These are phyloP conservation scores for Perca flavescens DNA, from an alignment of 2,113 vertebrate species.

Conservation along the genomic window DNA sequence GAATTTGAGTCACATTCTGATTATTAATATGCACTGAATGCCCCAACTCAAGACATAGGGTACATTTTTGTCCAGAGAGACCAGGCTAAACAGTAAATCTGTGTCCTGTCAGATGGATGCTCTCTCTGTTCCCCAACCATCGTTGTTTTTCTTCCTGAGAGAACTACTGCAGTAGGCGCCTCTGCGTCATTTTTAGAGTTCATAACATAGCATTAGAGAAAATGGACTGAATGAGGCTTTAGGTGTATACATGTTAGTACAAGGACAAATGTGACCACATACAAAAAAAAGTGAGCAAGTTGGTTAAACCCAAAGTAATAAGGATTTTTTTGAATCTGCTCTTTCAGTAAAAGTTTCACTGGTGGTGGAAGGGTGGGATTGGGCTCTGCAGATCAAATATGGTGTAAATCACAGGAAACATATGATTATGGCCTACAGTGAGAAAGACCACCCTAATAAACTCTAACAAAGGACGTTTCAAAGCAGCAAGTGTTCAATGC, in stretches of 20 bases:
- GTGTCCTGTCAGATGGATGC: slow-evolving; percentile 23
- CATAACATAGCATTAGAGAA: slow-evolving; percentile 64
- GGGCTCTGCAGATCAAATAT: slow-evolving; percentile 40
- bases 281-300: slow-evolving; percentile 24
- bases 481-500: not conserved
- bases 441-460: slow-evolving; percentile 18
- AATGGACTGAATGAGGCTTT: slow-evolving; percentile 45
- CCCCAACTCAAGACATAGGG: slow-evolving; percentile 2
- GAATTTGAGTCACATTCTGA: slow-evolving; percentile 17
- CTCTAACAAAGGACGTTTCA: not conserved
- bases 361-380: slow-evolving; percentile 5
- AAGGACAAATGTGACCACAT: slow-evolving; percentile 55
- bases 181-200: slow-evolving; percentile 45
- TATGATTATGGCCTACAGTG: slow-evolving; percentile 32
- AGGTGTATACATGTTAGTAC: slow-evolving; percentile 56
- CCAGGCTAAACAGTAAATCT: slow-evolving; percentile 28
- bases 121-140: slow-evolving; percentile 14
- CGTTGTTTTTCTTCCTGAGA: slow-evolving; percentile 58
- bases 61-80: slow-evolving; percentile 35
- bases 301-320: slow-evolving; percentile 36
- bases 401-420: slow-evolving; percentile 61
- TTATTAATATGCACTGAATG: slow-evolving; percentile 10
- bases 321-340: slow-evolving; percentile 7
- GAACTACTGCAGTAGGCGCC: slow-evolving; percentile 50
- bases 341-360: slow-evolving; percentile 2